Base-by-base conservation (phyloP, 1,140 invertebrate species). In the Brachionus rotundiformis region DNA sequence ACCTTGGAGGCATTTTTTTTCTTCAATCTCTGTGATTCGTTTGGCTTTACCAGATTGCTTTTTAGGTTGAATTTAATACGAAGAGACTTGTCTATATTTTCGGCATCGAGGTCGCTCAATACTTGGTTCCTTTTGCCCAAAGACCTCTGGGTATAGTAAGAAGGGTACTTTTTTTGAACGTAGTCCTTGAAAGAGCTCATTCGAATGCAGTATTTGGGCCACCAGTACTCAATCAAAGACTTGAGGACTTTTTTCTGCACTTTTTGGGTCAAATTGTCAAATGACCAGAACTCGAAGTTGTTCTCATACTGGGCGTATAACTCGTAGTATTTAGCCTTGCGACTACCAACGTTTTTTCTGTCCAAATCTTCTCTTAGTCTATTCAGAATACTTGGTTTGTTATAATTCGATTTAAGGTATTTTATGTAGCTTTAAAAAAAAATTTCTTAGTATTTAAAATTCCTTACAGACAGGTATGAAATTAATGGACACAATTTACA, bases 151-250 rank as follows among this genome's bases (percentile, higher is more conserved):
- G 23, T 31, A 13, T 54, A 59, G 59, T 79, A 79, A 16, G 47
- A 39, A 13, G 76, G 76, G 29, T 79, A 79, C 54, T 79, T 79
- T 25, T 54, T 79, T 59, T 59, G 19, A 11, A 79, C 29, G 54
- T 79, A 79, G 13, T 63, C 47, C 25, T 63, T 39, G 29, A 79
- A 79, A 0, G 76, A 59, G 36, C 31, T 63, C 47, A 79, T 79
- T 59, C 76, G 27, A 8, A 79, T 79, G 36, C 76, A 54, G 29
- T 59, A 79, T 59, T 79, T 79, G 27, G 76, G 76, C 76, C 76
- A 79, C 76, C 76, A 79, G 41, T 79, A 79, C 11, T 36, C 31
- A 2, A 59, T 63, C 36, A 79, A 41, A 16, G 47, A 54, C 11
- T 54, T 63, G 8, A 79, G 36, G 11, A 79, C 25, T 63, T 79